These are phyloP conservation scores for Lissocephala sabroskyi DNA, from an alignment of 2,888 invertebrate species.

Conservation along the genomic window DNA sequence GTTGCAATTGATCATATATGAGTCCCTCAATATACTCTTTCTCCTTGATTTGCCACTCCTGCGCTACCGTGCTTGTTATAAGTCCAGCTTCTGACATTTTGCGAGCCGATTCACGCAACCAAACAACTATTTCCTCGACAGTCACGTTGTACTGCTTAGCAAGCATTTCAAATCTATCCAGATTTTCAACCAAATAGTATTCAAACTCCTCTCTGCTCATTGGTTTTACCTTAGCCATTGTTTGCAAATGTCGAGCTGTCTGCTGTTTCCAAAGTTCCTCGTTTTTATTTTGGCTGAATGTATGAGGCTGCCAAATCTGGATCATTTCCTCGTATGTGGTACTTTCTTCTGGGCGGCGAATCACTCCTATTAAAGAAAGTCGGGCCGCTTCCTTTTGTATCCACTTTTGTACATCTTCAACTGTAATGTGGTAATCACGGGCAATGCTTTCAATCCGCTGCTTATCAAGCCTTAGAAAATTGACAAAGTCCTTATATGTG, in stretches of 20 bases:
- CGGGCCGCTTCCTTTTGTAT: constrained; percentile 63
- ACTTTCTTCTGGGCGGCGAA: constrained; percentile 45
- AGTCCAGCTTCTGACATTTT: constrained; percentile 46
- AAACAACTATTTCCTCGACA: constrained; percentile 58
- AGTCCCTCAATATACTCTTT: constrained; percentile 54
- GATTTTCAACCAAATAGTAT: constrained; percentile 48
- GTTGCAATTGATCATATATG: constrained; percentile 48
- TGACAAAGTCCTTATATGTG: constrained; percentile 52
- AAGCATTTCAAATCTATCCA: constrained; percentile 47
- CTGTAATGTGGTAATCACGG: constrained; percentile 60
- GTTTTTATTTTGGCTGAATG: constrained; percentile 4
- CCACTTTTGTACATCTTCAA: constrained; percentile 68
- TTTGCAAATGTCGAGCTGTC: too few relatives aligned
- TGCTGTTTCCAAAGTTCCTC: constrained; percentile 1
- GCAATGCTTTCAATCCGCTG: constrained; percentile 56
- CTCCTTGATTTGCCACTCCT: constrained; percentile 62
- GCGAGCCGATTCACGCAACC: constrained; percentile 51
- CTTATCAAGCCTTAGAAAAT: constrained; percentile 59
- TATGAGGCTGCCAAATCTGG: constrained; percentile 25
- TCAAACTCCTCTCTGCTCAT: constrained; percentile 62
- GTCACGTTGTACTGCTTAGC: constrained; percentile 56
- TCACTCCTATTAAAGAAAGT: constrained; percentile 50
- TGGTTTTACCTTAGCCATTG: constrained; percentile 62
- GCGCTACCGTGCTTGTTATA: constrained; percentile 32
- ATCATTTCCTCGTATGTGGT: constrained; percentile 33